Percentiles rank a stretch among this genome's conserved stretches.
Conservation (phyloP, 2,113 vertebrate genomes). For the Solea solea region DNA sequence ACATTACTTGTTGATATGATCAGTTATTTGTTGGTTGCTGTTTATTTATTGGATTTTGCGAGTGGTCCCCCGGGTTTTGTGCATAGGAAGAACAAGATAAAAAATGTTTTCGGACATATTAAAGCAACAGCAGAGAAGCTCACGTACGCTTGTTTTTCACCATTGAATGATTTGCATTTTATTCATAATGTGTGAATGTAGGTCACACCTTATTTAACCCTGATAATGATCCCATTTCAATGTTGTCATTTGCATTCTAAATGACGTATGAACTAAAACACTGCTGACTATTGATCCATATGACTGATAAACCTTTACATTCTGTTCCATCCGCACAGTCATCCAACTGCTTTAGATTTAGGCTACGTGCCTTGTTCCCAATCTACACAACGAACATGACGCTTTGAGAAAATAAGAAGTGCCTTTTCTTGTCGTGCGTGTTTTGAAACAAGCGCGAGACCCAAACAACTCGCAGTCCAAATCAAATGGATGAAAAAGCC, state of each 20-base stretch:
- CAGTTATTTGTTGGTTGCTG: not conserved
- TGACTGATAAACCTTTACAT: not conserved
- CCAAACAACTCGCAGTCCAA: constrained; percentile 45
- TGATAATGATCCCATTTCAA: too few species aligned
- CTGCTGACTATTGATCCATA: not conserved
- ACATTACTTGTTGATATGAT: not conserved
- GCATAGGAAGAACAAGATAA: not conserved
- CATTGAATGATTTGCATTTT: not conserved
- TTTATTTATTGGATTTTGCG: not conserved
- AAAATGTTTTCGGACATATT: too few species aligned
- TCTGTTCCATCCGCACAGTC: not conserved
- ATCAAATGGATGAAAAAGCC: constrained; percentile 53
- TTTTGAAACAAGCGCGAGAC: constrained; percentile 39
- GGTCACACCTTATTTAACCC: too few species aligned
- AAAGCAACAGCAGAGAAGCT: not conserved
- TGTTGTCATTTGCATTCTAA: too few species aligned
- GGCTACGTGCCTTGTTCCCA: not conserved
- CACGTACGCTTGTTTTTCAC: not conserved
- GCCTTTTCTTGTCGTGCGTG: constrained; percentile 18
- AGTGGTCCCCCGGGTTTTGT: not conserved
- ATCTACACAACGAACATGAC: constrained; percentile 4
- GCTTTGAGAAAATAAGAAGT: constrained; percentile 23
- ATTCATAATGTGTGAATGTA: not conserved
- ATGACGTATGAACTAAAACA: not conserved
- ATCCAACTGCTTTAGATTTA: not conserved